These are phyloP conservation scores for Eristalis pertinax DNA, from an alignment of 2,888 invertebrate species.

Conservation along the genomic window DNA sequence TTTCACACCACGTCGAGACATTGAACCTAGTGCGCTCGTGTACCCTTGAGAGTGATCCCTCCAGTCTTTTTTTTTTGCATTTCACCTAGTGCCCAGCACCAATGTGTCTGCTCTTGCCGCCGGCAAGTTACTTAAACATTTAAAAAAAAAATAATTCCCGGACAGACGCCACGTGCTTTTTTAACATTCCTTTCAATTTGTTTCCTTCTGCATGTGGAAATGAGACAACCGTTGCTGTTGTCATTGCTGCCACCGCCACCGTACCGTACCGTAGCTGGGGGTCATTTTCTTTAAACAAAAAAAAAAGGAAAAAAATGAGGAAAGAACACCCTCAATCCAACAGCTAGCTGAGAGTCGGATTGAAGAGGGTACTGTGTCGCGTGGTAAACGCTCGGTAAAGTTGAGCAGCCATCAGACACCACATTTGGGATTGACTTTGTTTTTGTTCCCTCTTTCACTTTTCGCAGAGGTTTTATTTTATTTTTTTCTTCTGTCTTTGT, in stretches of 20 bases:
- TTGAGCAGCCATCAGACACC: slow-evolving; percentile 67
- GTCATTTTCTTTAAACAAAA: slow-evolving; percentile 59
- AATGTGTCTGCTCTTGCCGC: background rate
- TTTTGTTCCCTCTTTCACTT: slow-evolving; percentile 23
- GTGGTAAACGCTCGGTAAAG: slow-evolving; percentile 53
- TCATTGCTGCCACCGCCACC: background rate
- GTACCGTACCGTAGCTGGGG: slow-evolving; percentile 39
- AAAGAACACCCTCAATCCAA: slow-evolving; percentile 5
- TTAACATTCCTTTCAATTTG: slow-evolving; percentile 61
- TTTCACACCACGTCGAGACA: slow-evolving; percentile 5
- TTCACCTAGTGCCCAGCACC: background rate
- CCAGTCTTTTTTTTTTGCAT: background rate
- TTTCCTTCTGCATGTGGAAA: slow-evolving; percentile 45
- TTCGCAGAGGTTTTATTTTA: slow-evolving; percentile 5
- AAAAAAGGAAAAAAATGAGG: background rate
- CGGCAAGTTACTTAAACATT: slow-evolving; percentile 33
- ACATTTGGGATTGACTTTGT: slow-evolving; percentile 67
- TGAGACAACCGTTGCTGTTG: slow-evolving; percentile 18
- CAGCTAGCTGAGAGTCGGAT: background rate
- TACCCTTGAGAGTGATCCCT: slow-evolving; percentile 16
- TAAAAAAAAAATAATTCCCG: slow-evolving; percentile 35
- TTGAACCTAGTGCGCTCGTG: background rate
- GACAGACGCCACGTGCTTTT: slow-evolving; percentile 68
- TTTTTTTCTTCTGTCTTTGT: slow-evolving; percentile 24
- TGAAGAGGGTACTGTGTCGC: slow-evolving; percentile 15